Evolutionary conservation across 92 coral and sea anemone genomes (phyloP), one percentile per base, ranked within the genome.

Genomic region (Bergia sp.): DNA sequence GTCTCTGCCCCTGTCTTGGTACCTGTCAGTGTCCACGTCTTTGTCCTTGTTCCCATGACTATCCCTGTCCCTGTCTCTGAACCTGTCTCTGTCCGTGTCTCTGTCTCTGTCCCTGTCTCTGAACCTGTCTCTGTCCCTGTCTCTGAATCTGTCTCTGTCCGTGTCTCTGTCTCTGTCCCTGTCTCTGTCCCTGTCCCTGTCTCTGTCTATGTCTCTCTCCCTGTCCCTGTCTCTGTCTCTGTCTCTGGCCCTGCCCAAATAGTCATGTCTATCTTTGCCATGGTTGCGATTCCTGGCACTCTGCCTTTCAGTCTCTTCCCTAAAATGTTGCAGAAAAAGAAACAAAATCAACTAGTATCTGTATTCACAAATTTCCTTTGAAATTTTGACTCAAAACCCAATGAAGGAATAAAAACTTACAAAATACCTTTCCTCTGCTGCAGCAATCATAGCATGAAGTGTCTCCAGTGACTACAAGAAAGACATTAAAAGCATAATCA

Each of bases 361-460:
- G 13, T 12, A 37, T 64, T 36, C 85, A 47, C 40, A 29, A 4
- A 53, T 11, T 0, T 1, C 16, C 16, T 53, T 12, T 53, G 18
- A 39, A 18, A 12, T 47, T 20, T 37, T 53, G 21, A 16, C 12
- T 15, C 40, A 6, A 1, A 23, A 79, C 44, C 42, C 5, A 29
- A 76, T 41, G 11, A 61, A 78, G 66, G 1, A 50, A 53, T 40
- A 37, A 42, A 29, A 49, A 6, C 3, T 38, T 37, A 42, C 9
- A 40, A 66, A 58, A 18, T 82, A 96, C 99, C 96, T 93, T 87
- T 89, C 77, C 21, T 95, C 96, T 50, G 94, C 96, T 74, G 93
- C 96, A 73, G 80, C 82, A 79, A 95, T 96, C 94, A 96, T 84
- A 21, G 85, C 71, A 39, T 93, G 88, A 57, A 96, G 89, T 80